Conservation (phyloP, 2,113 vertebrate species). For the Erythrocercus mccallii region DNA sequence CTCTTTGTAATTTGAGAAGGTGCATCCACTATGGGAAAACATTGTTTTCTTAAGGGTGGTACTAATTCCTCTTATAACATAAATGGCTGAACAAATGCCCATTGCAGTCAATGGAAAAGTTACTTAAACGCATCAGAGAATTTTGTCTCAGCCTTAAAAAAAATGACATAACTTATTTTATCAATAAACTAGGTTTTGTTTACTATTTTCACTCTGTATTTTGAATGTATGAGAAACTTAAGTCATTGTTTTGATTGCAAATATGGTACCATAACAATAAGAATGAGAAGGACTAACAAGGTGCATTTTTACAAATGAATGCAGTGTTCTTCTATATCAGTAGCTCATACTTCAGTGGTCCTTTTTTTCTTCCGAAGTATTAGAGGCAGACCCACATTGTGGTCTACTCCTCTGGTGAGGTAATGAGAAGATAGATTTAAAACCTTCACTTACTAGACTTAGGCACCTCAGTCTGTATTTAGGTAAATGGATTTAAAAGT, state of each 20-base stretch:
- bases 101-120: not conserved
- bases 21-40: not conserved
- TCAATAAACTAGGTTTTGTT: not conserved
- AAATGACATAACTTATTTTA: not conserved
- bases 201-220: not conserved
- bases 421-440: not conserved
- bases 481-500: not conserved
- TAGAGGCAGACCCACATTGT: not conserved
- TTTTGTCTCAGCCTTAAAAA: not conserved
- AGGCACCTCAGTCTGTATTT: not conserved
- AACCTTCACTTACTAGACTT: not conserved
- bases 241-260: not conserved
- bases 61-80: not conserved
- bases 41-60: not conserved
- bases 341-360: not conserved
- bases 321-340: not conserved
- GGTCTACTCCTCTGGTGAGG: not conserved
- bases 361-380: not conserved
- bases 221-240: not conserved
- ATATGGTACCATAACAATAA: not conserved
- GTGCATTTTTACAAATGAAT: not conserved
- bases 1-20: constrained; percentile 29
- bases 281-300: not conserved
- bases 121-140: not conserved
- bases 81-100: not conserved